Base-by-base conservation (phyloP, 2,113 vertebrate genomes). In the Seriola quinqueradiata region DNA sequence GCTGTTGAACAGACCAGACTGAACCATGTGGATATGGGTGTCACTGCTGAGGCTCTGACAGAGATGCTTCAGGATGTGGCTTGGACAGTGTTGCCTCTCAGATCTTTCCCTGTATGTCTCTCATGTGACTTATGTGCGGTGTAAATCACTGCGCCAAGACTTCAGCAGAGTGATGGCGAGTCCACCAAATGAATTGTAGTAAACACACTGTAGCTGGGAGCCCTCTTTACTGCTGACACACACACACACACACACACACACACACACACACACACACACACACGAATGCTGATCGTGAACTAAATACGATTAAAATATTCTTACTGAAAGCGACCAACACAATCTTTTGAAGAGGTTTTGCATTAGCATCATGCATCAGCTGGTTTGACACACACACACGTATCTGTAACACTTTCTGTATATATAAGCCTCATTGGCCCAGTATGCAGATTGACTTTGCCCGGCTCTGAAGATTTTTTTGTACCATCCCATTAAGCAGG, bases 401-500 rank as follows among this genome's bases (percentile, higher is more conserved):
- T 67, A 16, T 86, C 66, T 42, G 14, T 72, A 57, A 76, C 61
- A 60, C 58, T 79, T 82, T 85, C 77, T 72, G 59, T 83, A 69
- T 75, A 87, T 89, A 65, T 77, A 75, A 77, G 80, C 72, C 74
- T 89, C 77, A 83, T 68, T 84, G 85, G 77, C 73, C 28, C 63
- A 77, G 74, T 79, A 87, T 91, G 81, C 89, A 90, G 87, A 92
- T 88, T 88, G 80, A 92, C 90, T 88, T 87, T 90, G 86, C 83
- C 77, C 19, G n/a, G 75, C 85, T 79, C 90, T 83, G 80, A 84
- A 83, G 66, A 82, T 87, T 87, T 92, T 92, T 88, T 87, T 87
- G 87, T 89, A 90, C 83, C 83, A 83, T 94, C 79, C 92, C 94
- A 93, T 94, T 94, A 93, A 88, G 78, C 88, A 88, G 87, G 92